Conservation (phyloP, 2,888 invertebrate species). For the Crematogaster levior region DNA sequence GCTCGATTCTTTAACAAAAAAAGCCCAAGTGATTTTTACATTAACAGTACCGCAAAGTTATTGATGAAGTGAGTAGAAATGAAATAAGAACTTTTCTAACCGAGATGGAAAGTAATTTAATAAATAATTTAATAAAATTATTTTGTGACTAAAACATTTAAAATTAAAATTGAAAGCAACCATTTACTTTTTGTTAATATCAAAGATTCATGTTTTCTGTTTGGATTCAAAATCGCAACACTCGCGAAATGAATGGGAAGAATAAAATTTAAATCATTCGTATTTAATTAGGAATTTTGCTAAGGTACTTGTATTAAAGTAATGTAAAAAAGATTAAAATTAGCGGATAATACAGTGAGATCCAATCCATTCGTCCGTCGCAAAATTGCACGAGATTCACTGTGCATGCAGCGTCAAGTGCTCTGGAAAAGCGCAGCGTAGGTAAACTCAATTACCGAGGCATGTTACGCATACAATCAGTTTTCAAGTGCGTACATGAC, state of each 20-base stretch:
- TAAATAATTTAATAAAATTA: not conserved
- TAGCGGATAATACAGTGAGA: not conserved
- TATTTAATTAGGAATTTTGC: not conserved
- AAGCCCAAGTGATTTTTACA: not conserved
- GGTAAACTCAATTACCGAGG: conserved; percentile 48
- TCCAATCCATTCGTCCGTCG: not conserved
- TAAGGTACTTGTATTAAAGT: not conserved
- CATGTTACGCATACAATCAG: conserved; percentile 44
- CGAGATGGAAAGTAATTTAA: no score
- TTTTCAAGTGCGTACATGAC: conserved; percentile 42
- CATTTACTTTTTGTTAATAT: not conserved
- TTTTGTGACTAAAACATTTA: not conserved
- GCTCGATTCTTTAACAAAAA: not conserved
- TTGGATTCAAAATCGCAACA: no score
- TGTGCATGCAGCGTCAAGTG: conserved; percentile 47
- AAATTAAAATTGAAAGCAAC: no score
- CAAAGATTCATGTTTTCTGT: not conserved
- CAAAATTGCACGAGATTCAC: conserved; percentile 29
- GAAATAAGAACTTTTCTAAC: no score
- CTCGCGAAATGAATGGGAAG: not conserved
- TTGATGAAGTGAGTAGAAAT: no score
- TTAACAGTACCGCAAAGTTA: not conserved
- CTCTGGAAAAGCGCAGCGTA: conserved; percentile 40
- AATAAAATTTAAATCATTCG: not conserved
- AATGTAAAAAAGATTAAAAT: not conserved